phyloP scores from a whole-genome alignment of 35 echinoderm and acorn worm species.

The Hemicentrotus pulcherrimus region DNA sequence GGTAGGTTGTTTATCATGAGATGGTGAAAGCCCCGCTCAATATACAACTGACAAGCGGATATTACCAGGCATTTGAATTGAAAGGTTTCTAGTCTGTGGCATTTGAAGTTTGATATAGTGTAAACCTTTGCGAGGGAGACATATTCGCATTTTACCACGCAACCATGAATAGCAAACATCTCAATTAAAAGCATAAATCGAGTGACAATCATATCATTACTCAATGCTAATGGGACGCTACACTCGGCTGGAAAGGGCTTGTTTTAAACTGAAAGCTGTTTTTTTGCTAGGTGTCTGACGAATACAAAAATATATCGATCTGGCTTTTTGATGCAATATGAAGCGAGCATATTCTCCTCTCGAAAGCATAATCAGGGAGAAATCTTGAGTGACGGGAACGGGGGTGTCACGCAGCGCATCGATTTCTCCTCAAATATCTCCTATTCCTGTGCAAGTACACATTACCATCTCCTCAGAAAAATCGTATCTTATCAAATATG shows the following conservation, averaged over 20 bases:
- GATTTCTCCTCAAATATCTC: constrained; percentile 2
- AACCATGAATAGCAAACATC: neutral
- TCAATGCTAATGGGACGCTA: neutral
- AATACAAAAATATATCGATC: neutral
- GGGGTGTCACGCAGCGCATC: neutral
- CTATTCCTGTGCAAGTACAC: neutral
- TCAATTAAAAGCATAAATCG: neutral
- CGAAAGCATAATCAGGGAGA: neutral
- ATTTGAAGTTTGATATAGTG: neutral
- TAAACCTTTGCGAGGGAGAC: neutral
- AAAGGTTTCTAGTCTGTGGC: neutral
- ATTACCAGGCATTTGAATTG: neutral
- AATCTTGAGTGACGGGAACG: neutral
- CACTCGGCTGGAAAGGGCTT: neutral
- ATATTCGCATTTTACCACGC: neutral
- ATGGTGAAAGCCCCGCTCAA: neutral
- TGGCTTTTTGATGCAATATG: neutral
- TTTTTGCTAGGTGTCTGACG: neutral
- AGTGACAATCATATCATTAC: neutral
- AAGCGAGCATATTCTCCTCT: neutral
- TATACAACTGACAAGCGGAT: neutral
- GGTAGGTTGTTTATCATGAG: neutral
- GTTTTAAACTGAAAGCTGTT: neutral
- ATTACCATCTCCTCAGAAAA: neutral
- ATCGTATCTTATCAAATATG: neutral